phyloP scores from a whole-genome alignment of 1,140 invertebrate species.

The Drosophila biarmipes region DNA sequence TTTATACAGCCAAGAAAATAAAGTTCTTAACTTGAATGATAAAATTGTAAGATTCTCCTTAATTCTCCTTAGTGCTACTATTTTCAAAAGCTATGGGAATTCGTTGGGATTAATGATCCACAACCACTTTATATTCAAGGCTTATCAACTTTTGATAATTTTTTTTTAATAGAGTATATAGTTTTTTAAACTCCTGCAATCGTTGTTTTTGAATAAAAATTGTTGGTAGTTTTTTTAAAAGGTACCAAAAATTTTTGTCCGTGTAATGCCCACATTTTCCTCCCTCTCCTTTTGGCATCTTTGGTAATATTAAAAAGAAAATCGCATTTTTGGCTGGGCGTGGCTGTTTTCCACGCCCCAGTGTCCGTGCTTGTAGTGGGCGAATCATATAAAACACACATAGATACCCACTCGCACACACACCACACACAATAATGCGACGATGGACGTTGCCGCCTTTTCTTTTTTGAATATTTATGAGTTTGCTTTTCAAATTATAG shows the following conservation, averaged over 20 bases:
- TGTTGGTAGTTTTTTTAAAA: too few relatives aligned
- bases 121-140: too few relatives aligned
- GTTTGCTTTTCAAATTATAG: slow-evolving; percentile 82
- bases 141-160: too few relatives aligned
- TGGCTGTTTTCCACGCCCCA: slow-evolving; percentile 25
- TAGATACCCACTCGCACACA: slow-evolving; percentile 29
- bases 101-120: too few relatives aligned
- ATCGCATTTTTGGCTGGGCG: slow-evolving; percentile 77
- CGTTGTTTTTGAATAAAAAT: too few relatives aligned
- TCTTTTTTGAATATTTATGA: slow-evolving; percentile 82
- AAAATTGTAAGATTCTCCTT: too few relatives aligned
- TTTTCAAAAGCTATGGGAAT: too few relatives aligned
- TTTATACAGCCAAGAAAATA: neutral
- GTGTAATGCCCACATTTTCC: neutral
- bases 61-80: too few relatives aligned
- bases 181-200: too few relatives aligned
- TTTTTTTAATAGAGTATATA: too few relatives aligned
- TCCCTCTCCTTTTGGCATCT: slow-evolving; percentile 21
- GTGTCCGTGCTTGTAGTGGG: slow-evolving; percentile 42
- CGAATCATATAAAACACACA: slow-evolving; percentile 63
- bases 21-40: neutral
- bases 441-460: slow-evolving; percentile 37
- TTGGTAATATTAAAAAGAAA: slow-evolving; percentile 76
- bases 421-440: slow-evolving; percentile 39
- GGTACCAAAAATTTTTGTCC: neutral